A percentile compares a stretch with the other conserved stretches of the same genome.
Evolutionary conservation across 1,140 invertebrate genomes (phyloP).

Genomic region (Lamellibrachia luymesi): DNA sequence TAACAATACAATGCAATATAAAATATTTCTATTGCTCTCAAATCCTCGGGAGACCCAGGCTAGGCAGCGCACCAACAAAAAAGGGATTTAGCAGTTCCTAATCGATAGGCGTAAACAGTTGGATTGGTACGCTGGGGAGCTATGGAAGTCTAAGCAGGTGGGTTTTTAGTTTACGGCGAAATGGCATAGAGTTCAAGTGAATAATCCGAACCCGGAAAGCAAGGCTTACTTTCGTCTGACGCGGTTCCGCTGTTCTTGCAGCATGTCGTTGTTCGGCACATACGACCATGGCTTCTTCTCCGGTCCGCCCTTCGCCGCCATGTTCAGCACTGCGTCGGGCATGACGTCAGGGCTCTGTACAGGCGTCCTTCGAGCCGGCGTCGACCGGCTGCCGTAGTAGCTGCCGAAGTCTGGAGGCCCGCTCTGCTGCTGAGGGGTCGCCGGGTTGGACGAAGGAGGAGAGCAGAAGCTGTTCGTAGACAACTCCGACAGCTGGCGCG

Average conservation of each 20-base stretch:
- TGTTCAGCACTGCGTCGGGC: conserved; percentile 28
- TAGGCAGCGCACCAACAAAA: neutral
- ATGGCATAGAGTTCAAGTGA: too few species aligned
- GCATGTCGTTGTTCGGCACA: conserved; percentile 22
- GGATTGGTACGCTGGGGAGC: too few species aligned
- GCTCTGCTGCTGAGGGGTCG: neutral
- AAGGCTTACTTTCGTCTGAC: conserved; percentile 22
- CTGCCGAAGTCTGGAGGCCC: neutral
- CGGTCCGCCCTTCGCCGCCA: conserved; percentile 26
- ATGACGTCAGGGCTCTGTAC: neutral
- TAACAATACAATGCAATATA: too few species aligned
- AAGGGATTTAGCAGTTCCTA: too few species aligned
- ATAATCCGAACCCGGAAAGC: neutral
- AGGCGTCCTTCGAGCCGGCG: neutral
- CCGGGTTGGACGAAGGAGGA: neutral
- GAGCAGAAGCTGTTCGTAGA: neutral
- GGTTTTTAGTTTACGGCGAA: too few species aligned
- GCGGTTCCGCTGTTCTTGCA: conserved; percentile 25
- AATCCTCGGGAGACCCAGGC: neutral
- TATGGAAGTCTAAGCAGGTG: too few species aligned
- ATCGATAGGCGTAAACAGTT: too few species aligned
- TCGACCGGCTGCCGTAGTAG: neutral
- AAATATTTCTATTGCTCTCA: neutral
- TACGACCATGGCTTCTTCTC: conserved; percentile 30
- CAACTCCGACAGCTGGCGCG: conserved; percentile 12